Evolutionary conservation across 2,113 vertebrate genomes (phyloP), one percentile per base, ranked within the genome.

Genomic region (Craseonycteris thonglongyai): DNA sequence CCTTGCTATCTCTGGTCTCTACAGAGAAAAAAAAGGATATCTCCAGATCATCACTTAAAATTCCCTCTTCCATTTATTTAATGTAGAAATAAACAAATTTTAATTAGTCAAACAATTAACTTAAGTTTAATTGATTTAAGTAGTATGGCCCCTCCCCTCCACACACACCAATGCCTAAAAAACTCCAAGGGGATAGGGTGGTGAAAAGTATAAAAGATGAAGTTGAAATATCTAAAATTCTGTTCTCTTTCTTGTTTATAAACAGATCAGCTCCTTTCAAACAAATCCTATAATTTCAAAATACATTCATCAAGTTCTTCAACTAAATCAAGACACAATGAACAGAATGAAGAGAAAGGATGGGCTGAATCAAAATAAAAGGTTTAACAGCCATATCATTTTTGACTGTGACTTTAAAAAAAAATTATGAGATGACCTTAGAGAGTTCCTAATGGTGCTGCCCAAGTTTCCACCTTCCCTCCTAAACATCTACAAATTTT

Each of bases 1-100:
- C 40, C 18, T 71, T 76, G 28, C 86, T 93, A 78, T 49, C 33
- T 54, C 35, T 59, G 28, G 69, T 65, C 16, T 63, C 63, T 15
- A 78, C 19, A 42, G 79, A 47, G 10, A 2, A 6, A 13, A 78
- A 78, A 56, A 58, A 51, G 8, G 18, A 5, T 69, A 1, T 74
- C 47, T 89, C 35, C 15, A 89, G 30, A 89, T 84, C 35, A 89
- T 81, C 75, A 69, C 30, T 63, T 90, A 81, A 80, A 92, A 94
- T 63, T 42, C 7, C 85, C 45, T 92, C n/a, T 92, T 85, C 3
- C 28, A 47, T 33, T 87, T 49, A 86, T 45, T 81, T 68, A 87
- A 76, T 28, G 10, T 19, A 83, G 54, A 87, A 90, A 76, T 40
- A 87, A 42, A 63, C 76, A 49, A 71, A 0, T 28, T 40, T 76